A percentile compares a stretch with the other conserved stretches of the same genome.
phyloP scores from a whole-genome alignment of 2,113 vertebrate species.

The Seriola dumerili region DNA sequence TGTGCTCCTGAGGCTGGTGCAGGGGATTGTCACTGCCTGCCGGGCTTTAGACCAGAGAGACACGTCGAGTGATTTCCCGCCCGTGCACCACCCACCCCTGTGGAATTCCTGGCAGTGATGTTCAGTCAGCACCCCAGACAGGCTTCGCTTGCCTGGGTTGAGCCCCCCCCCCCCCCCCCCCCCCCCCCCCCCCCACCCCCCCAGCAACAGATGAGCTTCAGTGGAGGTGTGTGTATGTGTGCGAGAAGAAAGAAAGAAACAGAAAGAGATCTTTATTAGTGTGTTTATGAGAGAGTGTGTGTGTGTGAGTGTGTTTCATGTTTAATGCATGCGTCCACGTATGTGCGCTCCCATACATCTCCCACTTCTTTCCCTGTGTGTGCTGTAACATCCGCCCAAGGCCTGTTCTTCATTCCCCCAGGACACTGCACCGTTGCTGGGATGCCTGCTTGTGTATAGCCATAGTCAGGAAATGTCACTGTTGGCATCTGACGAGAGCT shows the following conservation, averaged over 20 bases:
- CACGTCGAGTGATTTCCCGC: constrained; percentile 68
- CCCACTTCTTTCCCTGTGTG: constrained; percentile 30
- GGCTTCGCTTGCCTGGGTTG: constrained; percentile 47
- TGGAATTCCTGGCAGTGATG: constrained; percentile 73
- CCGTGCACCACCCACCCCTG: constrained; percentile 44
- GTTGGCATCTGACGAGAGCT: constrained; percentile 79
- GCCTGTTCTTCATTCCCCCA: constrained; percentile 80
- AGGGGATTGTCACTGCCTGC: constrained; percentile 58
- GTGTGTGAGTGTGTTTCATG: constrained; percentile 50
- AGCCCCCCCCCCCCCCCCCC: constrained; percentile 20
- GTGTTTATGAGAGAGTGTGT: constrained; percentile 50
- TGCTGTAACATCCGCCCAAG: constrained; percentile 66
- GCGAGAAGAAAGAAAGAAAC: constrained; percentile 11
- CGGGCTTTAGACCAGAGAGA: constrained; percentile 54
- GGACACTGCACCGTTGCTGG: constrained; percentile 81
- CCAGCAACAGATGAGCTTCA: constrained; percentile 53
- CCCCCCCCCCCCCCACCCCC: constrained; percentile 6
- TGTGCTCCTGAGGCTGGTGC: constrained; percentile 24
- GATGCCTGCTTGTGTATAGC: constrained; percentile 81
- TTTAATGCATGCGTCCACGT: constrained; percentile 58
- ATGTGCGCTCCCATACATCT: constrained; percentile 24
- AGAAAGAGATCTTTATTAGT: constrained; percentile 66
- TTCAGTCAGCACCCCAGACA: constrained; percentile 58
- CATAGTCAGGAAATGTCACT: constrained; percentile 85
- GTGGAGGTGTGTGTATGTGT: constrained; percentile 52